These are phyloP conservation scores for Leptopterna dolabrata DNA, from an alignment of 2,888 invertebrate genomes.

Conservation along the genomic window DNA sequence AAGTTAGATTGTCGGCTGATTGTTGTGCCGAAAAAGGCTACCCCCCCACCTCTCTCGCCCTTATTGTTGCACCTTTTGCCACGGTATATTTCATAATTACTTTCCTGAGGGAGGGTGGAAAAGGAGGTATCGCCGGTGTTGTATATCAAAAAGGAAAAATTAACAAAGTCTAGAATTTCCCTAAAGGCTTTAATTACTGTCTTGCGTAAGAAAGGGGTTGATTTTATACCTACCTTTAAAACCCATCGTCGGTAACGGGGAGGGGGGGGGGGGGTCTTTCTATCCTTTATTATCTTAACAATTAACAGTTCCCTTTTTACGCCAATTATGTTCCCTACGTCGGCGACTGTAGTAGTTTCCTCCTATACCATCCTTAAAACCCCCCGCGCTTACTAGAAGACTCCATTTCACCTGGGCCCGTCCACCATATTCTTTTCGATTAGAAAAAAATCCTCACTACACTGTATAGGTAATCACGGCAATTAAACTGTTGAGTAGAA, in stretches of 20 bases:
- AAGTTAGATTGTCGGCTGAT: constrained; percentile 57
- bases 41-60: constrained; percentile 19
- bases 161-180: constrained; percentile 62
- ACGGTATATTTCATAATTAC: constrained; percentile 57
- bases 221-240: constrained; percentile 40
- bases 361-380: background rate
- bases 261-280: background rate
- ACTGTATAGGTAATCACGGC: constrained; percentile 26
- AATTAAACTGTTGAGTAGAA: constrained; percentile 3
- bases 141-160: constrained; percentile 60
- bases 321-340: constrained; percentile 56
- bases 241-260: constrained; percentile 13
- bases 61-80: constrained; percentile 55
- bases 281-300: constrained; percentile 58
- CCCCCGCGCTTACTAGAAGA: background rate
- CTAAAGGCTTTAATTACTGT: constrained; percentile 62
- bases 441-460: background rate
- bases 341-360: background rate
- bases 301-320: constrained; percentile 52
- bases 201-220: constrained; percentile 54
- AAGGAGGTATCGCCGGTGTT: constrained; percentile 41
- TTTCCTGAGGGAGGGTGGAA: constrained; percentile 7
- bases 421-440: constrained; percentile 1
- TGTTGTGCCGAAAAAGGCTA: constrained; percentile 51
- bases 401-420: background rate